Base-by-base conservation (phyloP, 1,140 invertebrate genomes). In the Colletes latitarsis region DNA sequence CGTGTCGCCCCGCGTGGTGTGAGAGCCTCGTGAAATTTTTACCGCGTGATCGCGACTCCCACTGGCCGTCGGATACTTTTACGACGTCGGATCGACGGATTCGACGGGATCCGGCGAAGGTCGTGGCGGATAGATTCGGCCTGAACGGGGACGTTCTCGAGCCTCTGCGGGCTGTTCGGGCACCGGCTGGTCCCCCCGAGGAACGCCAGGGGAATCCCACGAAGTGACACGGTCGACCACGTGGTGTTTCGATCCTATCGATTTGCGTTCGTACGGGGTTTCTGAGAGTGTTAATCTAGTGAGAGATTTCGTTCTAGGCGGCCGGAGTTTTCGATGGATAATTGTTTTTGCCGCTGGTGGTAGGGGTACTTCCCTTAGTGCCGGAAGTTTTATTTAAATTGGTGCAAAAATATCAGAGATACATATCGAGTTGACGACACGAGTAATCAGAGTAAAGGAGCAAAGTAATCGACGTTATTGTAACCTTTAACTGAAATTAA, bases 31-130 rank as follows among this genome's bases (percentile, higher is more conserved):
- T 73, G 80, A 75, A 86, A 79, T 85, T 85, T 85, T 85, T 41
- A 63, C 60, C 60, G 60, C 15, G 58, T 21, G 30, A 30, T 55
- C 82, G 58, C 70, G 58, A 49, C 49, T 49, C 0, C 67, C 17
- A 21, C 83, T 30, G 60, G 46, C 83, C 81, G 85, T 82, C 84
- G 64, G 85, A 86, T 71, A 85, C 83, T 79, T 86, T 85, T 75
- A 3, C 63, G 3, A 49, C 9, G 53, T 30, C 58, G 68, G 53
- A 46, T 63, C 52, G 43, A 70, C 52, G 53, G 41, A 62, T 52
- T 70, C 3, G 49, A 49, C 66, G n/a, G 52, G 39, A 9, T 5
- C 64, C 53, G 39, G 30, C 10, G 4, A 41, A 19, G n/a, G 8
- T 58, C 8, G 1, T 3, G 21, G 52, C 39, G 43, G 43, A 46